These are phyloP conservation scores for Microcebus murinus DNA, from an alignment of 2,113 vertebrate species.

Conservation along the genomic window DNA sequence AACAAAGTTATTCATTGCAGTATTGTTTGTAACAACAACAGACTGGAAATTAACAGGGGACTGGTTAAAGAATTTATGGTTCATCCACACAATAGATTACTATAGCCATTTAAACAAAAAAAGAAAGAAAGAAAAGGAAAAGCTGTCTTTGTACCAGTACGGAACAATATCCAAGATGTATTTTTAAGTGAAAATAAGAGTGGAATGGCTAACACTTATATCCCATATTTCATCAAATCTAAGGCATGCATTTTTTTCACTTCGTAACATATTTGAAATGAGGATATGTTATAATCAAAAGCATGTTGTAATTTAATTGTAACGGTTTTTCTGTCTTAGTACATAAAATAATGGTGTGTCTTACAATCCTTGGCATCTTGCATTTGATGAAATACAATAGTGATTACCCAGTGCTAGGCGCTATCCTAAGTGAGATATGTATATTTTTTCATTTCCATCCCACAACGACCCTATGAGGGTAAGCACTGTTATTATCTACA, in stretches of 20 bases:
- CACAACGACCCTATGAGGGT: background rate
- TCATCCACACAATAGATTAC: constrained; percentile 30
- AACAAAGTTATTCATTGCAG: background rate
- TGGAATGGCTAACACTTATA: background rate
- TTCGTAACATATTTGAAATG: constrained; percentile 19
- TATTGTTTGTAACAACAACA: constrained; percentile 32
- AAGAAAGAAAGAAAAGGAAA: background rate
- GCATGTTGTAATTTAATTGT: constrained; percentile 52
- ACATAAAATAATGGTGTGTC: constrained; percentile 27
- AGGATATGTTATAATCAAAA: constrained; percentile 14
- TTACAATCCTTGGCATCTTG: background rate
- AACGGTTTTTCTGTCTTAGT: constrained; percentile 31
- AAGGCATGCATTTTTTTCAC: background rate
- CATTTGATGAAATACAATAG: background rate
- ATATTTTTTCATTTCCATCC: background rate
- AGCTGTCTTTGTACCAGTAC: background rate
- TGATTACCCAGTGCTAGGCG: background rate
- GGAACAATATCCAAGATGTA: constrained; percentile 5
- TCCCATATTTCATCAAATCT: background rate
- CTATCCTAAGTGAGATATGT: background rate
- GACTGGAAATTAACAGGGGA: constrained; percentile 1
- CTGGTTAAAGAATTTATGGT: constrained; percentile 59
- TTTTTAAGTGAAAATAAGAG: constrained; percentile 26
- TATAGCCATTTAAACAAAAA: background rate
- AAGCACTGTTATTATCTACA: background rate